Evolutionary conservation across 2,888 invertebrate genomes (phyloP).

Genomic region (Phyllotreta striolata): DNA sequence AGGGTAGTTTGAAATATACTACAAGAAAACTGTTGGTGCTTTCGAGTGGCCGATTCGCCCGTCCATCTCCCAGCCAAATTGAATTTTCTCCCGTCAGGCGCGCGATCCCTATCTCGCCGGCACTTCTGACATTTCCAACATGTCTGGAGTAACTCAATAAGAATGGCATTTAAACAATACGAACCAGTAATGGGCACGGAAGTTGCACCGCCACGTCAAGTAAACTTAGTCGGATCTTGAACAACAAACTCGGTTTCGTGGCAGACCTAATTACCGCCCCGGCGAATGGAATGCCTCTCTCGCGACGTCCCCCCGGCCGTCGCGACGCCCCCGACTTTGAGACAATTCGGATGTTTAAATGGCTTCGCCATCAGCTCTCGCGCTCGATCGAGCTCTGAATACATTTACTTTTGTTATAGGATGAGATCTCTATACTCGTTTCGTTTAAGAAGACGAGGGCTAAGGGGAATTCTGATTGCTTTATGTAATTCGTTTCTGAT

Average conservation of each 20-base stretch:
- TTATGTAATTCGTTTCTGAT: too few relatives aligned
- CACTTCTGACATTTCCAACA: slow-evolving; percentile 33
- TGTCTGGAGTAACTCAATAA: slow-evolving; percentile 49
- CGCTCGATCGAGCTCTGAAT: slow-evolving; percentile 41
- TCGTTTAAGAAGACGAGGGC: too few relatives aligned
- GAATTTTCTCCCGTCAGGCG: slow-evolving; percentile 22
- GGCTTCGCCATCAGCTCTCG: slow-evolving; percentile 44
- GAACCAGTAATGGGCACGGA: slow-evolving; percentile 52
- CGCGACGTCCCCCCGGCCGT: not conserved
- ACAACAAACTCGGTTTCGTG: slow-evolving; percentile 54
- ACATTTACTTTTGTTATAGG: slow-evolving; percentile 22
- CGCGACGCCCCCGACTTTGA: slow-evolving; percentile 9
- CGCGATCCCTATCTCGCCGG: slow-evolving; percentile 26
- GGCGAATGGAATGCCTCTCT: slow-evolving; percentile 44
- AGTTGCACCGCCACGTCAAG: slow-evolving; percentile 54
- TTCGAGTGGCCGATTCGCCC: too few relatives aligned
- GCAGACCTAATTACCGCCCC: slow-evolving; percentile 54
- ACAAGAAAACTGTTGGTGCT: too few relatives aligned
- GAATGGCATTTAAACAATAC: slow-evolving; percentile 55
- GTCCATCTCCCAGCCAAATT: too few relatives aligned
- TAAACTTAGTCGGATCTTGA: slow-evolving; percentile 52
- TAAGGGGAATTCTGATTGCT: too few relatives aligned
- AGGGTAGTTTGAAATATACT: too few relatives aligned
- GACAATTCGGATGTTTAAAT: slow-evolving; percentile 51
- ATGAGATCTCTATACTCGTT: not conserved